Evolutionary conservation across 1,140 invertebrate genomes (phyloP), one percentile per base, ranked within the genome.

Genomic region (Zaprionus taronus): DNA sequence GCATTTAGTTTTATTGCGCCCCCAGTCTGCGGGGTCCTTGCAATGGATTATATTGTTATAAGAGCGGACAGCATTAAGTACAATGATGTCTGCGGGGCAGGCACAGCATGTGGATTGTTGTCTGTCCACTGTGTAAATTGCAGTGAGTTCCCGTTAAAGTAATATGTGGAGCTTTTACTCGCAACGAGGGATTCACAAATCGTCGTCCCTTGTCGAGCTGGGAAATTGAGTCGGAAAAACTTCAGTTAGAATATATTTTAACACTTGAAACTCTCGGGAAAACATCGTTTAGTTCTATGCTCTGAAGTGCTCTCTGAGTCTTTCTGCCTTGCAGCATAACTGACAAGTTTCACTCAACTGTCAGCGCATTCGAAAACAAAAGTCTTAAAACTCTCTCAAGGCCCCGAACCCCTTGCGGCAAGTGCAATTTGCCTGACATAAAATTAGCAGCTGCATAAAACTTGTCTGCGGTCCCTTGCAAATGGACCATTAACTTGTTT

Each of bases 391-490:
- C 14, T 58, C 14, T 47, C 15, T 62, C 20, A 38, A 55, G 34
- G 22, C 14, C 2, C 41, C 41, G 6, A 28, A 15, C 26, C 14
- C 53, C 20, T 24, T 24, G 26, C 22, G 44, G 17, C 1, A 22
- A 34, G 3, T 51, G 17, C 14, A 65, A 72, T 65, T 72, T 47
- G 14, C 17, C 26, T 11, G n/a, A 57, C 53, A 49, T 34, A 31
- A 72, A 67, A 72, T 67, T 72, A 72, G 63, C 70, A 64, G n/a
- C 31, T 38, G 22, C 55, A 72, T 55, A 47, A 65, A 72, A 72
- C 26, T 65, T 72, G 57, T 70, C 67, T 70, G 58, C 41, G 38
- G 22, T 24, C 36, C 34, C 51, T 65, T 56, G 11, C 28, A 47
- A 72, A 72, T 12, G 56, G 64, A 14, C 49, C 49, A 55, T 61